phyloP scores from a whole-genome alignment of 2,888 invertebrate species.

The Xestoiulus laeticollis region DNA sequence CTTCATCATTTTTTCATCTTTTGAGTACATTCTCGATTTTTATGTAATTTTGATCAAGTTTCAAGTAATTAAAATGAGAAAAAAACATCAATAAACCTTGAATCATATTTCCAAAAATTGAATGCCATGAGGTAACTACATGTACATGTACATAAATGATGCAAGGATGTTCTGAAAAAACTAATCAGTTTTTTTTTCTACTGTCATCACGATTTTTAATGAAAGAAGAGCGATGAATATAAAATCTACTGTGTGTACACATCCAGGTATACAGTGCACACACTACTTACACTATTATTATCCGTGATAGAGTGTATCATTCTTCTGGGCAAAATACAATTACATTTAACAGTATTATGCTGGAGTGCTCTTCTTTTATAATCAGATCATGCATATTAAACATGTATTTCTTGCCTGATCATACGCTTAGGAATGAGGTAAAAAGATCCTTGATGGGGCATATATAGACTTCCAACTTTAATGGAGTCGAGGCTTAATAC shows the following conservation, averaged over 20 bases:
- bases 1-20: no score
- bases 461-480: slow-evolving; percentile 13
- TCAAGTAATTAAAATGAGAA: no score
- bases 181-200: no score
- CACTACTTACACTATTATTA: neutral
- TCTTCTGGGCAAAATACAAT: neutral
- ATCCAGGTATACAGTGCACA: neutral
- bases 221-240: neutral
- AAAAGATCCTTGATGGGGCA: slow-evolving; percentile 9
- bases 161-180: neutral
- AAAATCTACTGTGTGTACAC: neutral
- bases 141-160: neutral
- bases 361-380: slow-evolving; percentile 18
- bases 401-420: slow-evolving; percentile 18
- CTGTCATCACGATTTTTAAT: no score
- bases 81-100: no score
- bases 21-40: no score
- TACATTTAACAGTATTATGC: slow-evolving; percentile 18
- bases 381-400: slow-evolving; percentile 18
- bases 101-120: no score
- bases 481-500: neutral
- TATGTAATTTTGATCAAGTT: no score
- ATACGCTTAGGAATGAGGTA: neutral
- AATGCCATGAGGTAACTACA: neutral
- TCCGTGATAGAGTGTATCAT: neutral